Evolutionary conservation across 2,888 invertebrate species (phyloP), one percentile per base, ranked within the genome.

Genomic region (Cosmia pyralina): DNA sequence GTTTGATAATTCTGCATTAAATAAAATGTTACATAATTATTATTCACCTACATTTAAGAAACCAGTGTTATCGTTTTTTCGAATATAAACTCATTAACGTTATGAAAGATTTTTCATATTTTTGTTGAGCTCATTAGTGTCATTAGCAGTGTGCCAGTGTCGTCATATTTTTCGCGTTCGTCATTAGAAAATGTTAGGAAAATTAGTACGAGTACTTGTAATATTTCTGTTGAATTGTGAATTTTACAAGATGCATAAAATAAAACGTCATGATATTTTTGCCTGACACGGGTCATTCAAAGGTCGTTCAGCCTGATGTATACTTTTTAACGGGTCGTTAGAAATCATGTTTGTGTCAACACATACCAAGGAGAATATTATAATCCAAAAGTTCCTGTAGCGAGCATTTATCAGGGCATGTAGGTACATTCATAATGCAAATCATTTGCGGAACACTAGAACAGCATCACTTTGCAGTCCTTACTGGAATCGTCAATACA

Each of bases 71-170:
- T 71, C 75, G 41, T 57, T 59, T 59, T 38, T 55, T 62, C 34
- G 4, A 52, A 66, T 59, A 41, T 60, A 48, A 17, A 55, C 55
- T 80, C 57, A 68, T 71, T 79, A 80, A 55, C 44, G n/a, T 13
- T 50, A 34, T 13, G 15, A 46, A 28, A 55, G 34, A 71, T 80
- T 58, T 62, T 53, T 55, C 11, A 22, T 67, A 62, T 58, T 72
- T 79, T 72, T 63, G 48, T 72, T 17, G n/a, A 58, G 53, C 71
- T 76, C 58, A 81, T 80, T 79, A 80, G 41, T 44, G 34, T 53
- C 57, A 68, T 80, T 80, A 65, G 65, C 48, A 46, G 5, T 38
- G 38, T 38, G 38, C 38, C 38, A 38, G 38, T 19, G 8, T 55
- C 41, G 55, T 52, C 59, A 55, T 67, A 50, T 34, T 57, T 62